These are phyloP conservation scores for Amphiprion ocellaris DNA, from an alignment of 2,113 vertebrate species.

Conservation along the genomic window DNA sequence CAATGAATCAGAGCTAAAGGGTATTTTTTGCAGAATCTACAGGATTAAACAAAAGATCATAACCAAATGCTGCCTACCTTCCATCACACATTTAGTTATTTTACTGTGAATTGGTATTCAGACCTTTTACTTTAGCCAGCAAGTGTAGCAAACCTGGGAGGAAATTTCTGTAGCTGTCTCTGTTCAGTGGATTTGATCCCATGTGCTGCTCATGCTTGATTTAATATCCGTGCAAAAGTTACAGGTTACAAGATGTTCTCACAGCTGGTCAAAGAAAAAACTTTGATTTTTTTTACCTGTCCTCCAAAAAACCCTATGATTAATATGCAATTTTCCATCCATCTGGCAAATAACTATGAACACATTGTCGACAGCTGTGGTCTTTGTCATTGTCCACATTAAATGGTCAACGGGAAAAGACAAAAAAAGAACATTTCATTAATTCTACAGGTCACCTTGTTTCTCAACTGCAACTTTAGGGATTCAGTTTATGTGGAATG, in stretches of 20 bases:
- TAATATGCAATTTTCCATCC: background rate
- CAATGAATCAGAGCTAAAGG: background rate
- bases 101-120: background rate
- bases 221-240: background rate
- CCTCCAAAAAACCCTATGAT: background rate
- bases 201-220: background rate
- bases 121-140: background rate
- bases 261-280: background rate
- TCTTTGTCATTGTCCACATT: background rate
- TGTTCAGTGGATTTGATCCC: background rate
- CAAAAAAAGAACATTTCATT: background rate
- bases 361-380: conserved; percentile 3
- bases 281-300: background rate
- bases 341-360: conserved; percentile 6
- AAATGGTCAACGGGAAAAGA: background rate
- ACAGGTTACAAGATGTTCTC: background rate
- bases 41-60: background rate
- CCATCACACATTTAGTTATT: too few relatives aligned
- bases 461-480: background rate
- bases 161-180: too few relatives aligned
- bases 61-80: background rate
- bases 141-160: background rate
- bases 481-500: background rate
- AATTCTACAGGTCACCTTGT: background rate
- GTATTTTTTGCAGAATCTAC: background rate